Conservation (phyloP, 2,888 invertebrate species). For the Axea sp. region DNA sequence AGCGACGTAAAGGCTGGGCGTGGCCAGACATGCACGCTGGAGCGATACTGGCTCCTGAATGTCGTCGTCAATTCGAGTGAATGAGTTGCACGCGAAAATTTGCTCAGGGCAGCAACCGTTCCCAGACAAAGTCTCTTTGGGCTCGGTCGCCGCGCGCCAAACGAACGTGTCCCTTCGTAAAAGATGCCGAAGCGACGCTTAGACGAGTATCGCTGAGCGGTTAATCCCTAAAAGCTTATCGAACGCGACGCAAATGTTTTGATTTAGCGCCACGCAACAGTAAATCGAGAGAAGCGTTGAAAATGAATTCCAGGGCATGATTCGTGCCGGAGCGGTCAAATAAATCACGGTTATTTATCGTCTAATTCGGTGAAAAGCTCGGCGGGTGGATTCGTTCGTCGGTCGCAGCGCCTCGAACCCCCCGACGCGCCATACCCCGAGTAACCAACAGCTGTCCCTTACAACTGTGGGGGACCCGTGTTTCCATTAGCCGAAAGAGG, state of each 20-base stretch:
- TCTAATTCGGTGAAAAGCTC: constrained; percentile 70
- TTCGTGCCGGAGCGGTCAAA: constrained; percentile 42
- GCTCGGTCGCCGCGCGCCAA: too few relatives aligned
- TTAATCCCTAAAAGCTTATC: constrained; percentile 27
- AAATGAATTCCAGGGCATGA: constrained; percentile 46
- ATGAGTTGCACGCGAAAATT: too few relatives aligned
- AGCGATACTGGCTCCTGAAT: too few relatives aligned
- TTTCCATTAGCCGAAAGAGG: constrained; percentile 70
- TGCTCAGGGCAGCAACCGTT: too few relatives aligned
- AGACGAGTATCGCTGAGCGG: constrained; percentile 24
- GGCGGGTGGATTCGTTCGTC: constrained; percentile 52
- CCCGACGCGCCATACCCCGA: constrained; percentile 28
- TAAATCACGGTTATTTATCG: constrained; percentile 72
- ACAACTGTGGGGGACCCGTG: constrained; percentile 63
- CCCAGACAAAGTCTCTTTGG: too few relatives aligned
- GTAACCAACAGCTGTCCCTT: constrained; percentile 60
- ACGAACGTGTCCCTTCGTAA: too few relatives aligned
- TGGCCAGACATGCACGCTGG: too few relatives aligned
- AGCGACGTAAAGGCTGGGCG: too few relatives aligned
- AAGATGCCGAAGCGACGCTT: too few relatives aligned
- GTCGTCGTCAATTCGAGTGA: too few relatives aligned
- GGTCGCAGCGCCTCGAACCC: constrained; percentile 58
- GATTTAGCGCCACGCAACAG: constrained; percentile 24
- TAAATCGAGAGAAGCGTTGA: constrained; percentile 49
- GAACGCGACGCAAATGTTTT: constrained; percentile 25